Evolutionary conservation across 2,797 vertebrate genomes (phyloP).

Genomic region (Manis javanica): DNA sequence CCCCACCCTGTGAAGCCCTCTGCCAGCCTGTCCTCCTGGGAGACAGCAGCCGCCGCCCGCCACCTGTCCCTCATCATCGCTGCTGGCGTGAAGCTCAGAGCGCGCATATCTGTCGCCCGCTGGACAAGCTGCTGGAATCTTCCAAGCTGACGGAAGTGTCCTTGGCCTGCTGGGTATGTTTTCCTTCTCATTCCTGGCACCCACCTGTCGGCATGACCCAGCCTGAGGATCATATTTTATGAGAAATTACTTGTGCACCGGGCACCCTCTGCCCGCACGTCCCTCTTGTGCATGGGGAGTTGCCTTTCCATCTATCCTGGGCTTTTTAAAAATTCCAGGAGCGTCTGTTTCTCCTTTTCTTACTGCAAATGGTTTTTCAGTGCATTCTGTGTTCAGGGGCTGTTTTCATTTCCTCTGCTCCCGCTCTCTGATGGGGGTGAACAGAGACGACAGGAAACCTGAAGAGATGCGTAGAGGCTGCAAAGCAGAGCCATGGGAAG

Average conservation of each 20-base stretch:
- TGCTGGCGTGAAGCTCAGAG: neutral
- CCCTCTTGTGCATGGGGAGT: neutral
- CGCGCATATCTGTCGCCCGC: neutral
- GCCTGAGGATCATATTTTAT: neutral
- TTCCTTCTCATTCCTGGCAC: neutral
- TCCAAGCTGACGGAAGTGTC: neutral
- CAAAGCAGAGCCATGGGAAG: neutral
- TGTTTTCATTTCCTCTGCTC: neutral
- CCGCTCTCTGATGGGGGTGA: neutral
- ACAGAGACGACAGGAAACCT: neutral
- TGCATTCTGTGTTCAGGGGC: accelerated
- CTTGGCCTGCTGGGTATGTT: neutral
- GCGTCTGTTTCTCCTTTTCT: neutral
- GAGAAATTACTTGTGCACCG: accelerated
- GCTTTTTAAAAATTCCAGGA: neutral
- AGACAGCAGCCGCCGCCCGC: neutral
- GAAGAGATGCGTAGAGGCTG: neutral
- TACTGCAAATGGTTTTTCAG: neutral
- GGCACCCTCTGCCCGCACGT: accelerated
- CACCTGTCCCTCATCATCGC: neutral
- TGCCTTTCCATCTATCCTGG: neutral
- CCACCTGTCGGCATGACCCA: neutral
- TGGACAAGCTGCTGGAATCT: neutral
- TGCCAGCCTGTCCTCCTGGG: neutral
- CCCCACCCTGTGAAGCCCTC: too few species aligned